Percentiles rank a stretch among this genome's conserved stretches.
Evolutionary conservation across 2,797 vertebrate species (phyloP).

Genomic region (Alcedo quadribrachys): DNA sequence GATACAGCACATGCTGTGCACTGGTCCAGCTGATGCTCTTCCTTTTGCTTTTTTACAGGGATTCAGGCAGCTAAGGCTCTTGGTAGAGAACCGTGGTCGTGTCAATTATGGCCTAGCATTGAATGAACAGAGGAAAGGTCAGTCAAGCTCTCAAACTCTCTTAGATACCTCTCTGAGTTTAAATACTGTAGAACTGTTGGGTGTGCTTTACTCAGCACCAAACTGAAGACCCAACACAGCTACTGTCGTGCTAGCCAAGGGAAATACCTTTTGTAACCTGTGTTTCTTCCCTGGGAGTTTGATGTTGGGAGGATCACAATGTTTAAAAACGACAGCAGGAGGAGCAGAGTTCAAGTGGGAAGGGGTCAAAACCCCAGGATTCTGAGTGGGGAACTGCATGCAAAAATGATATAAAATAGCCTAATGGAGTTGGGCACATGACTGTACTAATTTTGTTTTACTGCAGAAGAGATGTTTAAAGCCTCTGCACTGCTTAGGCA

Average conservation of each 20-base stretch:
- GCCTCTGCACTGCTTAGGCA: background rate
- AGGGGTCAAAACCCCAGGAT: background rate
- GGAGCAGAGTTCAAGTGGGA: background rate
- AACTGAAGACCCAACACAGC: background rate
- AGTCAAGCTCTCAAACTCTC: background rate
- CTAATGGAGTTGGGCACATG: background rate
- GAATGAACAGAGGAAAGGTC: slow-evolving; percentile 93
- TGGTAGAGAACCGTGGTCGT: slow-evolving; percentile 94
- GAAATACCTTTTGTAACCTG: background rate
- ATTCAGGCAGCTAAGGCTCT: slow-evolving; percentile 83
- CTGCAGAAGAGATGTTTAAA: background rate
- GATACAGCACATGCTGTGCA: background rate
- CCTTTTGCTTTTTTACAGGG: slow-evolving; percentile 74
- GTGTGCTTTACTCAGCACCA: background rate
- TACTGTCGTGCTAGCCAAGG: background rate
- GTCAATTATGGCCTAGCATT: slow-evolving; percentile 86
- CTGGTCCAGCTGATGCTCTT: background rate
- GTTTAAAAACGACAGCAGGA: background rate
- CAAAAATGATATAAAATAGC: background rate
- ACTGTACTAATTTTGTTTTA: background rate
- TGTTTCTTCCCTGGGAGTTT: background rate
- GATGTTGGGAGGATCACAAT: background rate
- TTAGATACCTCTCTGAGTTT: background rate
- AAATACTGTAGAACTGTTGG: background rate
- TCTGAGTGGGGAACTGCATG: background rate